A percentile compares a stretch with the other conserved stretches of the same genome.
These are phyloP conservation scores for Cassiopea xamachana DNA, from an alignment of 30 jellyfish, hydroid and myxozoan genomes.

Conservation along the genomic window DNA sequence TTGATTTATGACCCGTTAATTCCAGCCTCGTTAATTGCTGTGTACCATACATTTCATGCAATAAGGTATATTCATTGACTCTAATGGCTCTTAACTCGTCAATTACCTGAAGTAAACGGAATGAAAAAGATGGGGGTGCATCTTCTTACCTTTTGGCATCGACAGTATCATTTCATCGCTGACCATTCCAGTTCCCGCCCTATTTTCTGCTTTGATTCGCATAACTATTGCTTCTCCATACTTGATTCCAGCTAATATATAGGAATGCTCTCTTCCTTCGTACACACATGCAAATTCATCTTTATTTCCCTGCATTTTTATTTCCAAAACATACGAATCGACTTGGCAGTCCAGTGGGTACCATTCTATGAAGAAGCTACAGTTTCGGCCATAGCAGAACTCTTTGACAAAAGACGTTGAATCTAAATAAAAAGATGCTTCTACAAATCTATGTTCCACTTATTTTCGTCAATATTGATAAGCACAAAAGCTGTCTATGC, in stretches of 20 bases:
- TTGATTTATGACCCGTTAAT: too few species aligned
- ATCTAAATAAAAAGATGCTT: background rate
- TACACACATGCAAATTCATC: slow-evolving; percentile 34
- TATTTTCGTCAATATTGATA: too few species aligned
- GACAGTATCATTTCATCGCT: slow-evolving; percentile 19
- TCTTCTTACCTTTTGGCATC: slow-evolving; percentile 47
- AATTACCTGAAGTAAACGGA: background rate
- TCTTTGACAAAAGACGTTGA: slow-evolving; percentile 44
- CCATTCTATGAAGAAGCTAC: slow-evolving; percentile 48
- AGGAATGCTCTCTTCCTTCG: slow-evolving; percentile 37
- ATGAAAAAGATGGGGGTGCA: background rate
- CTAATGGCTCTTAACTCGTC: background rate
- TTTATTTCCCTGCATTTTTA: background rate
- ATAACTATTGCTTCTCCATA: slow-evolving; percentile 31
- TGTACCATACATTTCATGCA: too few species aligned
- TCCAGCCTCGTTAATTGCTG: too few species aligned
- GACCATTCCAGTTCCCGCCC: slow-evolving; percentile 61
- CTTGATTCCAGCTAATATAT: slow-evolving; percentile 2
- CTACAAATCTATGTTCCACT: too few species aligned
- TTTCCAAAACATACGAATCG: slow-evolving; percentile 42
- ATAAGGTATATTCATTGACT: too few species aligned
- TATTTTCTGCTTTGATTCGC: slow-evolving; percentile 54
- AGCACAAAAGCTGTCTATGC: too few species aligned
- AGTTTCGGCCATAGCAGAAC: slow-evolving; percentile 56
- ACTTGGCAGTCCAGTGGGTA: slow-evolving; percentile 57